A percentile compares a stretch with the other conserved stretches of the same genome.
Evolutionary conservation across 1,140 invertebrate species (phyloP).

Genomic region (Trichonephila clavipes): DNA sequence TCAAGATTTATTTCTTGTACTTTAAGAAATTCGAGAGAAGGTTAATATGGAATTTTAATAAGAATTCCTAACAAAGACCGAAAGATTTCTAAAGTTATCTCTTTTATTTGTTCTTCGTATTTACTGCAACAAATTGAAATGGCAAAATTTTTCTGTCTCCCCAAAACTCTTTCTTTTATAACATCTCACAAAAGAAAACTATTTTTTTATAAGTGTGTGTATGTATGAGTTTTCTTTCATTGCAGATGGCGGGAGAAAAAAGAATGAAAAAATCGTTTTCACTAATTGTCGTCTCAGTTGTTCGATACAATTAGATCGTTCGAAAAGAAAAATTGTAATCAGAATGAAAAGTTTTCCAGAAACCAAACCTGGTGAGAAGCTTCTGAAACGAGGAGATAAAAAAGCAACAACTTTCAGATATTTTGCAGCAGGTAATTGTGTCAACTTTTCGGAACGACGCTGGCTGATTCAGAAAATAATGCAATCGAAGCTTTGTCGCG

Average conservation of each 20-base stretch:
- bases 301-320: slow-evolving; percentile 64
- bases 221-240: neutral
- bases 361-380: slow-evolving; percentile 12
- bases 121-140: neutral
- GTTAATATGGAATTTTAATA: slow-evolving; percentile 13
- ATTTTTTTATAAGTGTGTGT: neutral
- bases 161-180: neutral
- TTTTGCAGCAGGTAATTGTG: slow-evolving; percentile 50
- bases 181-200: neutral
- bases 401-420: neutral
- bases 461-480: slow-evolving; percentile 39
- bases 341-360: slow-evolving; percentile 36
- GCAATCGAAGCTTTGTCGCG: neutral
- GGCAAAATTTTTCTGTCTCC: neutral
- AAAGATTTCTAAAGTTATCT: neutral
- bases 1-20: neutral
- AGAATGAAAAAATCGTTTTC: neutral
- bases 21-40: neutral
- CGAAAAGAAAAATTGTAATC: slow-evolving; percentile 55
- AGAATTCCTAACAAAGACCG: neutral
- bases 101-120: neutral
- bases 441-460: neutral
- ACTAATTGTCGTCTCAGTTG: slow-evolving; percentile 68
- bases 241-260: slow-evolving; percentile 10
- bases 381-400: neutral